Percentiles rank a stretch among this genome's conserved stretches.
Conservation (phyloP, 2,113 vertebrate genomes). For the Smithornis capensis region DNA sequence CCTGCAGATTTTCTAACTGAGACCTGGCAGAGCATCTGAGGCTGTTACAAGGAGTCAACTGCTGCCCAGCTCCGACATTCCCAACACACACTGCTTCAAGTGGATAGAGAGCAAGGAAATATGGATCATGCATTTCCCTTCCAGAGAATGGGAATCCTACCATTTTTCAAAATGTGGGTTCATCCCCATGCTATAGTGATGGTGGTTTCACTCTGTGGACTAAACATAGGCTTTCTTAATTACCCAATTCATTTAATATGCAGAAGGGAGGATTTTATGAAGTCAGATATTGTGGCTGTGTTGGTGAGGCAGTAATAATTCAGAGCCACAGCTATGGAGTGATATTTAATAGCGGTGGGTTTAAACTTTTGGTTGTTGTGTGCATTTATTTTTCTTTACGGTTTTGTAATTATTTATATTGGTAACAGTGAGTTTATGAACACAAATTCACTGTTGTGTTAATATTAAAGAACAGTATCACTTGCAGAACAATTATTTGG, state of each 20-base stretch:
- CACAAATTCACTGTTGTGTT: not conserved
- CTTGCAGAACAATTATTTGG: not conserved
- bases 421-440: not conserved
- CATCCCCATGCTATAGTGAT: not conserved
- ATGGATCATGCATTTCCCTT: fast-evolving
- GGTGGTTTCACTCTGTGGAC: conserved; percentile 17
- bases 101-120: not conserved
- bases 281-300: not conserved
- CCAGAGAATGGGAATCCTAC: not conserved
- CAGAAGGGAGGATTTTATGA: not conserved
- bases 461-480: not conserved
- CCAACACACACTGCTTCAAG: not conserved
- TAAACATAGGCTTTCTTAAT: conserved; percentile 12
- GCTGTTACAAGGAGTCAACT: not conserved
- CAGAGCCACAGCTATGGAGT: conserved; percentile 15
- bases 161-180: not conserved
- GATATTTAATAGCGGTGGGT: not conserved
- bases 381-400: not conserved
- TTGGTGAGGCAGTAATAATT: conserved; percentile 23
- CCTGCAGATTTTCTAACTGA: not conserved
- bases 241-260: not conserved
- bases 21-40: not conserved
- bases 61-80: not conserved
- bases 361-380: not conserved
- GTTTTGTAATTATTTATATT: conserved; percentile 33